Conservation (phyloP, 2,113 vertebrate genomes). For the Microcebus tavaratra region DNA sequence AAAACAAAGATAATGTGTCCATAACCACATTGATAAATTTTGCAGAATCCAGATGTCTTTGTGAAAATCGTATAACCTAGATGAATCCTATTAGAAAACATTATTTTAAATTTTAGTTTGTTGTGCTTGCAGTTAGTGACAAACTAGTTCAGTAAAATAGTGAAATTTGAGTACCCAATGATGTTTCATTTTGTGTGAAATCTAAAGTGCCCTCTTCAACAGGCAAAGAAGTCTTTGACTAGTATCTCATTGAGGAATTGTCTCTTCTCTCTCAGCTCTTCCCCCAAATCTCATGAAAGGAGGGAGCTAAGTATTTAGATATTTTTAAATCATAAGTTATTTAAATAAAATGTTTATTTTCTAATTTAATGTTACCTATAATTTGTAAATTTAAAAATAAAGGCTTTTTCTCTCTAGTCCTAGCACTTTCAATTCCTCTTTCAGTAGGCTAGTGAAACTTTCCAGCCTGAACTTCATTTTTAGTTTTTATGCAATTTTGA, state of each 20-base stretch:
- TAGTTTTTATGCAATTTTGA: conserved; percentile 6
- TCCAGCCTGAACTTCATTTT: neutral
- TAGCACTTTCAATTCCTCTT: conserved; percentile 14
- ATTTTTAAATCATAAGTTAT: conserved; percentile 43
- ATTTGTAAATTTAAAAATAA: conserved; percentile 33
- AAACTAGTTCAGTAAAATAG: conserved; percentile 30
- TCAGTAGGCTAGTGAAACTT: conserved; percentile 40
- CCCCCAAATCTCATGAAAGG: neutral
- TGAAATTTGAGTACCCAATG: conserved; percentile 44
- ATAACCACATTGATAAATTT: conserved; percentile 35
- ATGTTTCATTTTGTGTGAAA: conserved; percentile 47
- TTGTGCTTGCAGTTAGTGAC: conserved; percentile 44
- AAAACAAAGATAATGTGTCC: conserved; percentile 30
- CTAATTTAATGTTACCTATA: conserved; percentile 27
- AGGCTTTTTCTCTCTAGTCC: neutral
- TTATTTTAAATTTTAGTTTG: conserved; percentile 45
- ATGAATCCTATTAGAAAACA: neutral
- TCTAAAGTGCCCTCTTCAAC: neutral
- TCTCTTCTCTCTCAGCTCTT: neutral
- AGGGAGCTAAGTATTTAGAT: conserved; percentile 18
- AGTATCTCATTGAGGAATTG: neutral
- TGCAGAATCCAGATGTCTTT: conserved; percentile 10
- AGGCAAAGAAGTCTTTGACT: conserved; percentile 3
- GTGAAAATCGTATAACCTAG: conserved; percentile 37
- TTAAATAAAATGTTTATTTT: conserved; percentile 40